A percentile compares a stretch with the other conserved stretches of the same genome.
Conservation (phyloP, 2,113 vertebrate genomes). For the Engystomops pustulosus region DNA sequence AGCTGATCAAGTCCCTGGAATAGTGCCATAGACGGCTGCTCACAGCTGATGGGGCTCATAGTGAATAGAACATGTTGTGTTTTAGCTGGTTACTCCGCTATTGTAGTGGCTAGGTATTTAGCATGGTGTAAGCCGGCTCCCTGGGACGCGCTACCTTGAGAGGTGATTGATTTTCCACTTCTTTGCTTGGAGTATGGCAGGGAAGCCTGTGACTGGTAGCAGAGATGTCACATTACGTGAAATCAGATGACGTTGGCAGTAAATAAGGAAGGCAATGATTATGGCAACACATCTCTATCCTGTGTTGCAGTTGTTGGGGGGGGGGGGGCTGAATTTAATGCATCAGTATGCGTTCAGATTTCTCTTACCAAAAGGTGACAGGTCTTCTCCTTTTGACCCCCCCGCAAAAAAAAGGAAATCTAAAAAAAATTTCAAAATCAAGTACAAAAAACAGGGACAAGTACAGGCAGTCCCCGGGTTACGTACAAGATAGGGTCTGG, state of each 20-base stretch:
- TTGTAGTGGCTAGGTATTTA: conserved; percentile 24
- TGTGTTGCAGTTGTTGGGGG: background rate
- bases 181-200: background rate
- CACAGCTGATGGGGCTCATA: background rate
- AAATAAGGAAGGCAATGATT: background rate
- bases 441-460: too few species aligned
- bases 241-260: background rate
- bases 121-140: background rate
- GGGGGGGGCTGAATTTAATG: background rate
- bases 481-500: too few species aligned
- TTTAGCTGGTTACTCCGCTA: conserved; percentile 27
- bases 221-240: background rate
- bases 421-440: too few species aligned
- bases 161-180: conserved; percentile 2
- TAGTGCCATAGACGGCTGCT: background rate
- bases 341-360: background rate
- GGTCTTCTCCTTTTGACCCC: too few species aligned
- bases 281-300: background rate
- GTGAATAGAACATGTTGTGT: conserved; percentile 4
- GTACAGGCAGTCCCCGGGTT: too few species aligned
- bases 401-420: too few species aligned
- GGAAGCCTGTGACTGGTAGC: background rate
- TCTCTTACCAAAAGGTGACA: background rate
- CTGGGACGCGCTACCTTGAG: background rate
- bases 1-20: conserved; percentile 26